Conservation (phyloP, 1,140 invertebrate genomes). For the Cydia strobilella region DNA sequence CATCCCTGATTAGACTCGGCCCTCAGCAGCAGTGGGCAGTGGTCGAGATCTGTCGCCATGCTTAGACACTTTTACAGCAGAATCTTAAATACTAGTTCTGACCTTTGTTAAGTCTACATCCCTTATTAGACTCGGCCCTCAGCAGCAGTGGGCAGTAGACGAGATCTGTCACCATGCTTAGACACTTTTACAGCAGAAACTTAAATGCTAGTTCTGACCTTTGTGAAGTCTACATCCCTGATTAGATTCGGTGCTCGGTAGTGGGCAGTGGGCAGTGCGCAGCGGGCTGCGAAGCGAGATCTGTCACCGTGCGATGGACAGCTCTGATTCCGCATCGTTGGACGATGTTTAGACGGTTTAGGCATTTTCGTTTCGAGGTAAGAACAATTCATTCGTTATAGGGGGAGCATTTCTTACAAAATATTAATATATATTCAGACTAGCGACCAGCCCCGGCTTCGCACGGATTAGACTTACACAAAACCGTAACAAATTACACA, state of each 20-base stretch:
- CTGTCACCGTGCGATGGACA: slow-evolving; percentile 22
- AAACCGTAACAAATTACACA: too few species aligned
- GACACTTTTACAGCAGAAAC: background rate
- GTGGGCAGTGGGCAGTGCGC: slow-evolving; percentile 18
- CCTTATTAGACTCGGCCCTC: slow-evolving; percentile 16
- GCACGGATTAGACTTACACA: too few species aligned
- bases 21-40: slow-evolving; percentile 15
- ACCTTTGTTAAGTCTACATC: background rate
- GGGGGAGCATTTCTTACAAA: background rate
- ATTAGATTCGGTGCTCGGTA: slow-evolving; percentile 27
- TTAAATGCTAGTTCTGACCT: background rate
- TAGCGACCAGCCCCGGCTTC: too few species aligned
- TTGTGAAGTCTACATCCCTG: background rate
- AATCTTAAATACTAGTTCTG: background rate
- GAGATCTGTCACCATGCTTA: background rate
- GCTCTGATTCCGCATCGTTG: slow-evolving; percentile 20
- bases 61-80: background rate
- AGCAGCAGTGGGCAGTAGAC: slow-evolving; percentile 12
- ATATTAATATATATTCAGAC: background rate
- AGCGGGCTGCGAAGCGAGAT: slow-evolving; percentile 18
- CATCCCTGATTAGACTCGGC: slow-evolving; percentile 14
- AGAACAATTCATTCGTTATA: background rate
- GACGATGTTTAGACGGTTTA: slow-evolving; percentile 15
- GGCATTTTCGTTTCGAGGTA: background rate
- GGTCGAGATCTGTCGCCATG: background rate